Evolutionary conservation across 2,888 invertebrate species (phyloP), one percentile per base, ranked within the genome.

Genomic region (Adelognathus sp.): DNA sequence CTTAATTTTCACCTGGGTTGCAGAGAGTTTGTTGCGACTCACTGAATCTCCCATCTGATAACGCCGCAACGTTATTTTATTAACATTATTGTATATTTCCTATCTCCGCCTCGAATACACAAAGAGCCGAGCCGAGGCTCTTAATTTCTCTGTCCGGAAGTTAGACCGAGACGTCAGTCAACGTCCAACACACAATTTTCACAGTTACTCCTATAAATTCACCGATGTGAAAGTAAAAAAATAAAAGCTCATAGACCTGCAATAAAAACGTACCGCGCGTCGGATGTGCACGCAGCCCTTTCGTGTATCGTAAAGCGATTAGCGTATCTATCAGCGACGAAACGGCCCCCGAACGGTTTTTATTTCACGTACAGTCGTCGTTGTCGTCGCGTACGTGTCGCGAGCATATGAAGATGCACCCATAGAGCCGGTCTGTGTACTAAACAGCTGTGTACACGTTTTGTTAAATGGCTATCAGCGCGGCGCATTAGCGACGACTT

Each of bases 381-480:
- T n/a, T n/a, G n/a, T n/a, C n/a, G n/a, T n/a, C n/a, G n/a, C n/a
- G n/a, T n/a, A n/a, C n/a, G n/a, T n/a, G n/a, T n/a, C n/a, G n/a
- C n/a, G n/a, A n/a, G n/a, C n/a, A n/a, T n/a, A n/a, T n/a, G n/a
- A n/a, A n/a, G n/a, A n/a, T n/a, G 31, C 31, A 31, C 31, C 4
- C 4, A 5, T 31, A 31, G 5, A 31, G 4, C 5, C 31, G 7
- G 7, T 4, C 31, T 31, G 7, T 39, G 36, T 44, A 61, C 41
- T 44, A 63, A 63, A 63, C 31, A 63, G 11, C 29, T 61, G 61
- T 69, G 67, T 77, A 64, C 52, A 69, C 67, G 61, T 36, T 60
- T 46, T 16, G 61, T 73, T 77, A 77, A 73, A 72, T 39, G 69
- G 56, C 60, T 41, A 73, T 77, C 67, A 77, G 77, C 61, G 41